These are phyloP conservation scores for Arion vulgaris DNA, from an alignment of 1,140 invertebrate species.

Conservation along the genomic window DNA sequence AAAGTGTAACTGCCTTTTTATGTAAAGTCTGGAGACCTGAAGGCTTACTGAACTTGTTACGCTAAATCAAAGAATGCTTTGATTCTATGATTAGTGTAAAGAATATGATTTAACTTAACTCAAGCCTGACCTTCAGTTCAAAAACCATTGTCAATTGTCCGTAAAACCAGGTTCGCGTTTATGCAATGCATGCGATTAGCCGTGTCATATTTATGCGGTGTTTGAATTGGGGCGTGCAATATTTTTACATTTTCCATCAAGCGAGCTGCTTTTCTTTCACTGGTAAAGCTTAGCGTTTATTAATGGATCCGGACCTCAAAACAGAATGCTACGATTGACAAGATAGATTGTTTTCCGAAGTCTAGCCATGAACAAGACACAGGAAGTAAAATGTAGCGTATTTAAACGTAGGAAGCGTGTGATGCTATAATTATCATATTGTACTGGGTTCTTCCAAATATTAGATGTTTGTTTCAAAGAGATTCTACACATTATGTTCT, in stretches of 20 bases:
- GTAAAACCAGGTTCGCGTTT: conserved; percentile 11
- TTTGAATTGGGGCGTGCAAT: background rate
- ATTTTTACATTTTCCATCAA: background rate
- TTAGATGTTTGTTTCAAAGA: background rate
- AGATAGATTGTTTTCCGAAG: background rate
- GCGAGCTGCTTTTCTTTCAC: background rate
- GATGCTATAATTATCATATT: background rate
- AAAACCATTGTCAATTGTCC: background rate
- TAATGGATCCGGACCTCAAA: background rate
- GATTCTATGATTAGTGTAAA: background rate
- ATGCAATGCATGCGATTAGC: background rate
- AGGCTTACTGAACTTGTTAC: background rate
- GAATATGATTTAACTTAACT: background rate
- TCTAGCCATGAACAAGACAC: background rate
- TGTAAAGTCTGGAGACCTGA: background rate
- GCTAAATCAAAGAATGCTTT: background rate
- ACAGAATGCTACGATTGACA: background rate
- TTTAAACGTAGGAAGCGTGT: background rate
- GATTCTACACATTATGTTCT: too few species aligned
- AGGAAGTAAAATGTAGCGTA: background rate
- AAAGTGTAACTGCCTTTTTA: background rate
- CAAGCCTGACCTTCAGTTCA: background rate
- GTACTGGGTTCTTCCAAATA: background rate
- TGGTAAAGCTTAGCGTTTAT: background rate
- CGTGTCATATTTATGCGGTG: conserved; percentile 11